Base-by-base conservation (phyloP, 2,888 invertebrate species). In the Acanthosepion lycidas region DNA sequence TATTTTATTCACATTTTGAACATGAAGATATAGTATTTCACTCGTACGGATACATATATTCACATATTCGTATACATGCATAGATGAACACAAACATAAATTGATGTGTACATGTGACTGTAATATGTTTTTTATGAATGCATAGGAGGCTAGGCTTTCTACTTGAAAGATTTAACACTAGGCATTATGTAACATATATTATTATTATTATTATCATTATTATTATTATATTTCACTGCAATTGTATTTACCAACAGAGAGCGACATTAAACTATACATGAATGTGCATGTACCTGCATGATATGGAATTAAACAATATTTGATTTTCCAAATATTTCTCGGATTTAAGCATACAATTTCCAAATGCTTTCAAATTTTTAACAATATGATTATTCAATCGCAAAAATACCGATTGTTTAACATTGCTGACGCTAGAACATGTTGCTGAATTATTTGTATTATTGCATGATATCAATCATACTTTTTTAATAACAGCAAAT, bases 341-440 rank as follows among this genome's bases (percentile, higher is more conserved):
- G 78, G 78, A 78, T 78, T 78, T 78, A n/a, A 78, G n/a, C 78
- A 28, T 78, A n/a, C 78, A n/a, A n/a, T 78, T n/a, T 78, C 78
- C 28, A 78, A 78, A 78, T 78, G n/a, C 28, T n/a, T 78, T 78
- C 78, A 28, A 78, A 78, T 78, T 78, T 78, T 78, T 78, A n/a
- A 78, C 78, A 78, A 78, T 78, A n/a, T 78, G 28, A n/a, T 28
- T 78, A 78, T 78, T n/a, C 78, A n/a, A 78, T 78, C 78, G 78
- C 78, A 78, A 78, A 78, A 28, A 78, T 8, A 78, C 5, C 12
- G 78, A n/a, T 78, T n/a, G n/a, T 78, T 78, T 8, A n/a, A n/a
- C 12, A 12, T 78, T 78, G n/a, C 78, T 78, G 28, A 64, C 28
- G 28, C 26, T 6, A 64, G 64, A 64, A 64, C 6, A 64, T 28